Conservation (phyloP, 2,888 invertebrate genomes). For the Trichopria drosophilae region DNA sequence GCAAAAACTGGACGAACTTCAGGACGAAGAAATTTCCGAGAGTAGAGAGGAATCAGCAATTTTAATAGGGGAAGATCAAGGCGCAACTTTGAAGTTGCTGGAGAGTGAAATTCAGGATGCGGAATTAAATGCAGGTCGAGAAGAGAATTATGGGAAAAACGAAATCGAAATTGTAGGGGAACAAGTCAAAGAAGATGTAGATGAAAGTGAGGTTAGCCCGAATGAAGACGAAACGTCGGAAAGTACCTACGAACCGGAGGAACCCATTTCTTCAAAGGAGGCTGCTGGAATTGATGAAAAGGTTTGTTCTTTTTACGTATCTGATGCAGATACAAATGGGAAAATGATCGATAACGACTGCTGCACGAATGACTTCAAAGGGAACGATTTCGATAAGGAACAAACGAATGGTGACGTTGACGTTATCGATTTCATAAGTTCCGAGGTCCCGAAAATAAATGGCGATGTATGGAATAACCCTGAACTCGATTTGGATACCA, state of each 20-base stretch:
- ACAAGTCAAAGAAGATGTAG: not conserved
- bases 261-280: slow-evolving; percentile 34
- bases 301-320: slow-evolving; percentile 31
- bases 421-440: slow-evolving; percentile 21
- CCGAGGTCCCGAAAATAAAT: slow-evolving; percentile 7
- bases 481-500: not conserved
- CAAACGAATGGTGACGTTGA: not conserved
- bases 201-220: not conserved
- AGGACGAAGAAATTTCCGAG: slow-evolving; percentile 24
- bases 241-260: slow-evolving; percentile 16
- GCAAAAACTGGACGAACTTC: slow-evolving; percentile 24
- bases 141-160: not conserved
- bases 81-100: slow-evolving; percentile 22
- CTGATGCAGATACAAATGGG: slow-evolving; percentile 8
- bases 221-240: slow-evolving; percentile 1
- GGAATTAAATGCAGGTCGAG: slow-evolving; percentile 18
- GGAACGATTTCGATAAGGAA: slow-evolving; percentile 12
- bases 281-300: slow-evolving; percentile 38
- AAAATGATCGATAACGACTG: slow-evolving; percentile 22
- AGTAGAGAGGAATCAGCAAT: slow-evolving; percentile 17
- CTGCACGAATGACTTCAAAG: slow-evolving; percentile 22
- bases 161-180: slow-evolving; percentile 4
- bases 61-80: not conserved
- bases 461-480: not conserved
- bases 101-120: slow-evolving; percentile 29